Evolutionary conservation across 2,113 vertebrate species (phyloP).

Genomic region (Cephalopholis sonnerati): DNA sequence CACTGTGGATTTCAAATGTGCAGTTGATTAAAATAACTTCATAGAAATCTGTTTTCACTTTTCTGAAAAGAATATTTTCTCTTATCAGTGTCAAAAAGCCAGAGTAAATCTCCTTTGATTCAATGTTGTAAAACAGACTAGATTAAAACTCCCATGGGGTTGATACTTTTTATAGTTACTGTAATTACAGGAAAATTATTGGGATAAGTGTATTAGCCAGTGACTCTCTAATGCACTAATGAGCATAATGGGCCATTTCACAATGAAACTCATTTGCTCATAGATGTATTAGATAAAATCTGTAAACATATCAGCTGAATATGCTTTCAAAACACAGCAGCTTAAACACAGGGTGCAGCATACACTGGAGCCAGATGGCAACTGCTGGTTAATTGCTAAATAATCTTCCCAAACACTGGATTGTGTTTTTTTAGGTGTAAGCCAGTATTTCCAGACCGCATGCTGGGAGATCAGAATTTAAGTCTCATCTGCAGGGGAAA

Average conservation of each 20-base stretch:
- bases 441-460: constrained; percentile 45
- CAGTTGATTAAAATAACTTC: not conserved
- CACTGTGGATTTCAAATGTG: not conserved
- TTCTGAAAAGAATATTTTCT: not conserved
- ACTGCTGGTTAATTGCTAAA: constrained; percentile 60
- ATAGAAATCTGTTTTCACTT: not conserved
- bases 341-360: constrained; percentile 8
- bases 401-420: constrained; percentile 60
- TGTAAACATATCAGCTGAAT: constrained; percentile 24
- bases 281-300: constrained; percentile 11
- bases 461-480: constrained; percentile 54
- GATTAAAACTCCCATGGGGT: not conserved
- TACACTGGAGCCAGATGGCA: constrained; percentile 51
- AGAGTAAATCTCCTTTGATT: not conserved
- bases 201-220: not conserved
- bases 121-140: not conserved
- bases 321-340: constrained; percentile 17
- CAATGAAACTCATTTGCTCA: constrained; percentile 8
- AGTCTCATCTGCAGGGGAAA: constrained; percentile 40
- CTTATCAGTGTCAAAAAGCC: not conserved
- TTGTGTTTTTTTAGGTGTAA: constrained; percentile 46
- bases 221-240: constrained; percentile 18
- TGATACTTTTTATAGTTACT: not conserved
- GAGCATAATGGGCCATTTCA: not conserved
- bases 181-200: not conserved